Percentiles rank a stretch among this genome's conserved stretches.
Evolutionary conservation across 2,797 vertebrate species (phyloP).

Genomic region (Mormyrops attenuatus): DNA sequence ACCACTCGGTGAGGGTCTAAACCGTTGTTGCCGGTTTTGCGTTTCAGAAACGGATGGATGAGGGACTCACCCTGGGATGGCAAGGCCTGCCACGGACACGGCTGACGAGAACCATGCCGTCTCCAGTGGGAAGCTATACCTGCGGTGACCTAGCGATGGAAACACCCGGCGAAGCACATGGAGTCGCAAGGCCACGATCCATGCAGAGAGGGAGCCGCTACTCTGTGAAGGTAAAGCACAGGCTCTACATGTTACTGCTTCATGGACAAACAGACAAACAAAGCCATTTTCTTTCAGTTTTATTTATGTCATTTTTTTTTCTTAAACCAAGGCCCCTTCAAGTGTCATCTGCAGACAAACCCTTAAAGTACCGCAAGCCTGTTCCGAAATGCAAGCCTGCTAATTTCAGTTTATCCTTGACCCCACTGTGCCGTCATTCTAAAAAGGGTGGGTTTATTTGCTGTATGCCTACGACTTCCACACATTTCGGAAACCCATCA

Average conservation of each 20-base stretch:
- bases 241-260: neutral
- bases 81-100: conserved; percentile 29
- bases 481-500: neutral
- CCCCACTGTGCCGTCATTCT: neutral
- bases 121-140: conserved; percentile 33
- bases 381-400: neutral
- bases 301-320: neutral
- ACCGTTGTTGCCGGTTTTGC: conserved; percentile 10
- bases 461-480: neutral
- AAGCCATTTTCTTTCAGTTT: neutral
- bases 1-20: neutral
- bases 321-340: neutral
- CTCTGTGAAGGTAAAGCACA: conserved; percentile 55
- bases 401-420: neutral
- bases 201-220: conserved; percentile 37
- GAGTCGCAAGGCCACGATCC: conserved; percentile 42
- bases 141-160: conserved; percentile 49
- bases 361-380: neutral
- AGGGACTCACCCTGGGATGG: conserved; percentile 40
- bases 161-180: conserved; percentile 35
- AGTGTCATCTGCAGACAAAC: neutral
- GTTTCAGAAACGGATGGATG: conserved; percentile 61
- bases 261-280: neutral
- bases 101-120: conserved; percentile 32
- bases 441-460: neutral